phyloP scores from a whole-genome alignment of 2,113 vertebrate genomes.

The Sinosuthora webbiana region DNA sequence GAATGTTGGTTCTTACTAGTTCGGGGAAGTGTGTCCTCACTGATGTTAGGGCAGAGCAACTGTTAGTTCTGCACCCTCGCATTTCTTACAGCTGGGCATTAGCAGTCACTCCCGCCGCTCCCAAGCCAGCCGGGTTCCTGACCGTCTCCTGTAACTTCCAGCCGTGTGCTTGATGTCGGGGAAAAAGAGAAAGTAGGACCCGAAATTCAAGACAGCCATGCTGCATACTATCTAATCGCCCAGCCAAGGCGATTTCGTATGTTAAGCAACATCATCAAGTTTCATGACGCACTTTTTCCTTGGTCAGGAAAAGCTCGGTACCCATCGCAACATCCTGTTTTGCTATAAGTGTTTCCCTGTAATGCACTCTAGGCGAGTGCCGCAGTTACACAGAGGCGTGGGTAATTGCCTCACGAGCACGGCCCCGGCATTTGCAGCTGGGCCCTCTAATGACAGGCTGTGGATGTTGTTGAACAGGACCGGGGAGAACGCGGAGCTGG shows the following conservation, averaged over 20 bases:
- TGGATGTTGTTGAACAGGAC: background rate
- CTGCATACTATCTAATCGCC: fast-evolving
- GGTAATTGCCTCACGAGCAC: background rate
- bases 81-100: fast-evolving
- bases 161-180: background rate
- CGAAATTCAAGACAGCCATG: background rate
- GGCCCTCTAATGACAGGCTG: background rate
- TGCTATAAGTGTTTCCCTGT: background rate
- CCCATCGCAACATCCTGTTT: background rate
- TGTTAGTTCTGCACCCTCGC: fast-evolving
- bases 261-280: background rate
- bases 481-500: background rate
- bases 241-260: fast-evolving
- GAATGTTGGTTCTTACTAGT: fast-evolving
- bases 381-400: background rate
- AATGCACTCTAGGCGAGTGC: background rate
- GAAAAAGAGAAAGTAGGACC: background rate
- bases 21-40: background rate
- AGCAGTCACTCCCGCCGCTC: fast-evolving
- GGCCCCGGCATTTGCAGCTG: background rate
- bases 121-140: background rate
- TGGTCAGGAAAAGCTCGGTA: background rate
- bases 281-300: background rate
- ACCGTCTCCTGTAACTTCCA: background rate
- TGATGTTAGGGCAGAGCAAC: background rate